Base-by-base conservation (phyloP, 2,113 vertebrate genomes). In the Solea senegalensis region DNA sequence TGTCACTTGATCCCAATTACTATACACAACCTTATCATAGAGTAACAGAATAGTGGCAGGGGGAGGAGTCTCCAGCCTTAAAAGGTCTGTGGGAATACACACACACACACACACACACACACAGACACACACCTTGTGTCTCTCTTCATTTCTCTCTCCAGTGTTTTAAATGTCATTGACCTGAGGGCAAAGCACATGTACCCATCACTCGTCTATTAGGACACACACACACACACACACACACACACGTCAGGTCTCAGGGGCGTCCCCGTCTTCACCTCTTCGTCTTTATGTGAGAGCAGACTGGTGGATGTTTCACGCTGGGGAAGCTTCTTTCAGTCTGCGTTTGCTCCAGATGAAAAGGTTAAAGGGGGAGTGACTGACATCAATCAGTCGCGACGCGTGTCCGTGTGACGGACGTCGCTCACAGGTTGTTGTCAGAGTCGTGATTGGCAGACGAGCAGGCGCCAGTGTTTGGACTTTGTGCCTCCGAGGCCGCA, bases 81-180 rank as follows among this genome's bases (percentile, higher is more conserved):
- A 73, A 21, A 64, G 71, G 49, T 83, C 81, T 70, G 39, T 69
- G 67, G 78, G 46, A 72, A 79, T 26, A 63, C 26, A 70, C 60
- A 67, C 64, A 59, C 51, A 46, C 54, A 48, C 44, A 72, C 59
- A 65, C 73, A 61, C 57, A 66, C 56, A 58, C 65, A 72, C 69
- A 61, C 59, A 57, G 41, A 72, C 26, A 60, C 66, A 46, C 14
- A 61, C 10, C n/a, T 12, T 4, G 7, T 43, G 44, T 51, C 9
- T 48, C 61, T 63, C 50, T 63, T 69, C 62, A 48, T 50, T 60
- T 64, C 55, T 73, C 65, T 80, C 83, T 84, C 74, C 56, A 34
- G 86, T 89, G 81, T 78, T 91, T 91, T 89, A 90, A 92, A 92
- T 92, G 91, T 88, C 90, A 92, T 70, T 85, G 91, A 92, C 91